Evolutionary conservation across 1,140 invertebrate genomes (phyloP).

Genomic region (Aphelenchoides besseyi): DNA sequence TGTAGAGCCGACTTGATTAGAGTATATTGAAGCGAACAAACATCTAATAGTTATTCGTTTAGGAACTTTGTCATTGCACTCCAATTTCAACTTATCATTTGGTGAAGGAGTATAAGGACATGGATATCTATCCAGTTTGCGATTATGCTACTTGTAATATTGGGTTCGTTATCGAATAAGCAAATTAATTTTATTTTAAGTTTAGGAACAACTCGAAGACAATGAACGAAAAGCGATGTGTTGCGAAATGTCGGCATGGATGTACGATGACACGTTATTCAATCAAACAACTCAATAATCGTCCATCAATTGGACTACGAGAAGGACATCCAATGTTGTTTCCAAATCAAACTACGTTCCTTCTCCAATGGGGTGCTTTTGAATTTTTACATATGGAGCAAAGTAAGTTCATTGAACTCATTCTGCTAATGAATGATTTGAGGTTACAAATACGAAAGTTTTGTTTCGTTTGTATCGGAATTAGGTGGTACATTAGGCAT

Average conservation of each 20-base stretch:
- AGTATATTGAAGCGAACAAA: background rate
- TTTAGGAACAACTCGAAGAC: background rate
- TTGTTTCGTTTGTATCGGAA: constrained; percentile 10
- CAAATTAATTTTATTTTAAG: background rate
- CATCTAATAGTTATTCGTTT: background rate
- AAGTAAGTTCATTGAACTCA: background rate
- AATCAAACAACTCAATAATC: background rate
- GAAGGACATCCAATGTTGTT: background rate
- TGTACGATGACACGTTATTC: constrained; percentile 6
- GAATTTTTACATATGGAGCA: background rate
- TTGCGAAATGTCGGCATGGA: constrained; percentile 3
- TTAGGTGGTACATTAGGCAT: background rate
- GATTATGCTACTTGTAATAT: background rate
- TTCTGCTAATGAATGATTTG: background rate
- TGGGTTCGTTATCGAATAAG: background rate
- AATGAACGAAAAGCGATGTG: background rate
- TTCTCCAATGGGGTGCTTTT: background rate
- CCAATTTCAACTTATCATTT: constrained; percentile 5
- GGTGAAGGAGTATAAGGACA: background rate
- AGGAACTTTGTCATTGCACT: constrained; percentile 2
- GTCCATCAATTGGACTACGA: background rate
- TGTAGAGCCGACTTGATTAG: constrained; percentile 1
- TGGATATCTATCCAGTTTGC: constrained; percentile 7
- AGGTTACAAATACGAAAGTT: constrained; percentile 1
- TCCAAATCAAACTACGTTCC: constrained; percentile 3